phyloP scores from a whole-genome alignment of 2,888 invertebrate genomes.

The Exephanes ischioxanthus region DNA sequence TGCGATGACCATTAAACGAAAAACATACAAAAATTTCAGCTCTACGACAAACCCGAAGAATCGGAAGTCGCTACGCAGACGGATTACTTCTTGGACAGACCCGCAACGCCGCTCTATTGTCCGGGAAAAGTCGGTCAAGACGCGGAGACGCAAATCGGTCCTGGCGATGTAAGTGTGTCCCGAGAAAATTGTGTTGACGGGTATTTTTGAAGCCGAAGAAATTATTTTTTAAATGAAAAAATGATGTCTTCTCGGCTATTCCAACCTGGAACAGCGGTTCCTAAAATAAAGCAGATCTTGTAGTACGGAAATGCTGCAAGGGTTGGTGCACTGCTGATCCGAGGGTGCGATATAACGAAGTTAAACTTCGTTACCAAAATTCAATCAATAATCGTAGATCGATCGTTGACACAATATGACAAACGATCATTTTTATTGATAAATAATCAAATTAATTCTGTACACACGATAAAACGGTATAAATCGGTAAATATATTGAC shows the following conservation, averaged over 20 bases:
- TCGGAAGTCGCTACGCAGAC: slow-evolving; percentile 94
- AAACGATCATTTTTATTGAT: too few species aligned
- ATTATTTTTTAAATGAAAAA: background rate
- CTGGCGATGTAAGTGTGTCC: slow-evolving; percentile 91
- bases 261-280: too few species aligned
- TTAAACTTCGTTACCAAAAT: too few species aligned
- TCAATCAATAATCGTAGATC: too few species aligned
- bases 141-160: slow-evolving; percentile 94
- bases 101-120: slow-evolving; percentile 92
- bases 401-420: too few species aligned
- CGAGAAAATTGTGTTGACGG: slow-evolving; percentile 1
- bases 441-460: too few species aligned
- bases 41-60: slow-evolving; percentile 91
- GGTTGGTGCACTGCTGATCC: too few species aligned
- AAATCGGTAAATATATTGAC: too few species aligned
- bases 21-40: slow-evolving; percentile 80
- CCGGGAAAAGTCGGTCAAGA: slow-evolving; percentile 93
- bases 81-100: slow-evolving; percentile 94
- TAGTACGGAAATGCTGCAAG: too few species aligned
- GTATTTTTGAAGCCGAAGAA: slow-evolving; percentile 3
- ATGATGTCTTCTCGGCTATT: background rate
- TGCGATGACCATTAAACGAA: background rate
- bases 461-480: too few species aligned
- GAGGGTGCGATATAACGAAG: too few species aligned
- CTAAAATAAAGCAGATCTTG: too few species aligned